Base-by-base conservation (phyloP, 2,888 invertebrate species). In the Nowickia ferox region DNA sequence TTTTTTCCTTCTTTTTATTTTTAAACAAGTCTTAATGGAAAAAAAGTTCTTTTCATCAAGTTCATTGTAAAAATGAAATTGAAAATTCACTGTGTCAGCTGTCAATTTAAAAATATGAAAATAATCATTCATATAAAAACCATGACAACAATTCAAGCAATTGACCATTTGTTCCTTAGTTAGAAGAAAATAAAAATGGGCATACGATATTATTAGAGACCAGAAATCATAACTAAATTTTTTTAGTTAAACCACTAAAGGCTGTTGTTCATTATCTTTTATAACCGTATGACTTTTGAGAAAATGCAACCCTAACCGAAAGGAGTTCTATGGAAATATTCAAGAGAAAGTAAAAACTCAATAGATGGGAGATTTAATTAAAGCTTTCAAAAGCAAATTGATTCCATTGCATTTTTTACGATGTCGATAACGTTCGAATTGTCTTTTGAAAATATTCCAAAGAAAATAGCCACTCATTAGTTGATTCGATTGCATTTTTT, bases 11-110 rank as follows among this genome's bases (percentile, higher is more conserved):
- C 55, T 59, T 66, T 30, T 22, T 42, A 10, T 65, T 22, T 57
- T 40, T 55, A 2, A 75, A 22, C 53, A 30, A 68, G 44, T 65
- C 69, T 48, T 71, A 76, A 82, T 63, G 30, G 42, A 66, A 46
- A 69, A n/a, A 72, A 53, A 57, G 10, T 40, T 57, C 53, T 66
- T 86, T 71, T 76, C 86, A 83, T 86, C 86, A 86, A 86, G 86
- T 86, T 86, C 86, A 86, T 79, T 86, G 83, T 83, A 66, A 71
- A 30, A 79, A 86, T 76, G 63, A 66, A 86, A 86, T 83, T 79
- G 83, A 86, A 86, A 86, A 83, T 86, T 86, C 86, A 86, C 86
- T 86, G 83, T 83, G 86, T 86, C 86, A 86, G 61, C 79, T 86
- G 86, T 86, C 86, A 86, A 86, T 86, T 86, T 75, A 83, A 71